phyloP scores from a whole-genome alignment of 2,797 vertebrate genomes.

The Aplochiton taeniatus region DNA sequence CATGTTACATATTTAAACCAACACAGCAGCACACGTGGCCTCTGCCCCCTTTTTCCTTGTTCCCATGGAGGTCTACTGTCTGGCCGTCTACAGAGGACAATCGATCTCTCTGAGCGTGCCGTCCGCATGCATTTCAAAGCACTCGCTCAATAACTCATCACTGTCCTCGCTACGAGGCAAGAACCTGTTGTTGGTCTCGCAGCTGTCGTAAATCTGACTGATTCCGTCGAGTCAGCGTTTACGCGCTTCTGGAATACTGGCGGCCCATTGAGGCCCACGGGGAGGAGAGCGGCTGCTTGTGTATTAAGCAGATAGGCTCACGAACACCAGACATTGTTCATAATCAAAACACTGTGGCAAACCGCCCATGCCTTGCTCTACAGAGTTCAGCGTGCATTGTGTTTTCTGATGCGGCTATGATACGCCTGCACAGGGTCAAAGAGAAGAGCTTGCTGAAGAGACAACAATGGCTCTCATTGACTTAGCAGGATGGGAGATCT shows the following conservation, averaged over 20 bases:
- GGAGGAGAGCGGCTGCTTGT: neutral
- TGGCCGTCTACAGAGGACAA: neutral
- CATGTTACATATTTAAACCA: no score
- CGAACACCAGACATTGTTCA: neutral
- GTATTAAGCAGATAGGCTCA: neutral
- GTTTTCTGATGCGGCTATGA: slow-evolving; percentile 14
- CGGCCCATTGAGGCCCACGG: no score
- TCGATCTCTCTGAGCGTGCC: neutral
- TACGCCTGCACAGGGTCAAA: neutral
- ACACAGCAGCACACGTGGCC: no score
- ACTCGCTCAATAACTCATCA: no score
- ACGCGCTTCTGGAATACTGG: no score
- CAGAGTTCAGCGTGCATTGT: neutral
- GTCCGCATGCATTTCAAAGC: neutral
- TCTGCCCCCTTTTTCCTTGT: no score
- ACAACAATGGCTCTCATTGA: neutral
- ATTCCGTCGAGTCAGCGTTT: no score
- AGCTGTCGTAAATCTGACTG: no score
- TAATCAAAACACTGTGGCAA: neutral
- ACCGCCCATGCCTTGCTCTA: no score
- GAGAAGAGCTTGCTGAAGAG: neutral
- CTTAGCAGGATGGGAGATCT: neutral
- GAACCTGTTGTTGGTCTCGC: no score
- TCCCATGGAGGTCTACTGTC: no score
- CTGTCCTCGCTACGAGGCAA: no score